phyloP scores from a whole-genome alignment of 2,113 vertebrate species.

The Ornithorhynchus anatinus region DNA sequence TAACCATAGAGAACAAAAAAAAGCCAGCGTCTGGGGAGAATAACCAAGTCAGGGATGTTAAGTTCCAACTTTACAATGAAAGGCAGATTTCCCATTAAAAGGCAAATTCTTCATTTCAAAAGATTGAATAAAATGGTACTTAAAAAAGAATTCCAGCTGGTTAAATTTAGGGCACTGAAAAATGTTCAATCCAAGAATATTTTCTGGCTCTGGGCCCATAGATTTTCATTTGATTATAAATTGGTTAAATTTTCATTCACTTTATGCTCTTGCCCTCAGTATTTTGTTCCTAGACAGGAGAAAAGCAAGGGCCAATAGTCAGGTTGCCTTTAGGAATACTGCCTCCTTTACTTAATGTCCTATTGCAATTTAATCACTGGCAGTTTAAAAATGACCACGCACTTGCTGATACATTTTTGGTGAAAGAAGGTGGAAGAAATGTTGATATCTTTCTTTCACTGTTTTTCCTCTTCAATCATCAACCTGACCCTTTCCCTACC shows the following conservation, averaged over 20 bases:
- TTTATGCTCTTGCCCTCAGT: conserved; percentile 9
- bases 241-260: conserved; percentile 17
- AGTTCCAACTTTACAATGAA: conserved; percentile 10
- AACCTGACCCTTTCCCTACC: neutral
- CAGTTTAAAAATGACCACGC: conserved; percentile 36
- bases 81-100: conserved; percentile 25
- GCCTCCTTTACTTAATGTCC: conserved; percentile 23
- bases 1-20: conserved; percentile 6
- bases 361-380: conserved; percentile 25
- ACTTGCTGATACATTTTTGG: neutral
- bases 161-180: conserved; percentile 13
- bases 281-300: conserved; percentile 18
- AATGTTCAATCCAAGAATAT: conserved; percentile 25
- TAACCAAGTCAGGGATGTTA: neutral
- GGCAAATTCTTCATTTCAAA: conserved; percentile 22
- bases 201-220: conserved; percentile 26
- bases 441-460: conserved; percentile 25
- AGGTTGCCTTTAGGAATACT: neutral
- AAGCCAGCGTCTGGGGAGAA: neutral
- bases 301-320: conserved; percentile 12
- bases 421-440: neutral
- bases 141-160: conserved; percentile 25
- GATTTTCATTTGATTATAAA: conserved; percentile 20
- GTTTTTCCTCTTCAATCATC: neutral
- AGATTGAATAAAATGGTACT: neutral